Conservation (phyloP, 2,113 vertebrate species). For the Xerus inauris region DNA sequence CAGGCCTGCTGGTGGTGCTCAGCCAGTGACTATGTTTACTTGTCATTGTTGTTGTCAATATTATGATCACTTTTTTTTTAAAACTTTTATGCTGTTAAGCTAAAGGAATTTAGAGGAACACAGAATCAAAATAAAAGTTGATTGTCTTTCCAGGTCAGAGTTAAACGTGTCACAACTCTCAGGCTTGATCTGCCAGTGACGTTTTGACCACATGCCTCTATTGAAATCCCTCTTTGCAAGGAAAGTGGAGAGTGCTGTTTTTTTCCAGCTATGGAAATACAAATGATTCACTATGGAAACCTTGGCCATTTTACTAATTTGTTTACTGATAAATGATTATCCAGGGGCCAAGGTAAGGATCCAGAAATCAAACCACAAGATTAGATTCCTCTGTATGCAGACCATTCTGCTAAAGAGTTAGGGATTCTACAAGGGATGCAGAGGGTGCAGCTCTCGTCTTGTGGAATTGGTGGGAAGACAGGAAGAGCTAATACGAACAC, state of each 20-base stretch:
- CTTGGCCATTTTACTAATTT: conserved; percentile 4
- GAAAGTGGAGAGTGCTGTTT: not conserved
- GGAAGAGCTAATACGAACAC: not conserved
- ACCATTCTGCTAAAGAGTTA: not conserved
- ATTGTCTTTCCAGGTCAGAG: conserved; percentile 20
- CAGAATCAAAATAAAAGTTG: not conserved
- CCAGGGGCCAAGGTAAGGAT: not conserved
- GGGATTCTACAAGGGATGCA: not conserved
- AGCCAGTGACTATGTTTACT: not conserved
- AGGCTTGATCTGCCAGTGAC: not conserved
- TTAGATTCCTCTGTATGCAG: not conserved
- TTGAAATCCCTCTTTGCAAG: conserved; percentile 57
- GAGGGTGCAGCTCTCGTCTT: not conserved
- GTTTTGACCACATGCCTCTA: not conserved
- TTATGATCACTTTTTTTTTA: not conserved
- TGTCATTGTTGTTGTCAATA: not conserved
- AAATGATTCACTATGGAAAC: conserved; percentile 52
- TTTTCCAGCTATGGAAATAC: conserved; percentile 61
- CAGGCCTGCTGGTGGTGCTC: not conserved
- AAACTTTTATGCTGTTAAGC: not conserved
- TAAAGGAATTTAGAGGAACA: not conserved
- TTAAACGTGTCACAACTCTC: conserved; percentile 11
- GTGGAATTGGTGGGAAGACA: not conserved
- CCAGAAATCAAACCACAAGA: not conserved
- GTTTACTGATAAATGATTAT: conserved; percentile 60